phyloP scores from a whole-genome alignment of 2,113 vertebrate genomes.

The Alces alces region DNA sequence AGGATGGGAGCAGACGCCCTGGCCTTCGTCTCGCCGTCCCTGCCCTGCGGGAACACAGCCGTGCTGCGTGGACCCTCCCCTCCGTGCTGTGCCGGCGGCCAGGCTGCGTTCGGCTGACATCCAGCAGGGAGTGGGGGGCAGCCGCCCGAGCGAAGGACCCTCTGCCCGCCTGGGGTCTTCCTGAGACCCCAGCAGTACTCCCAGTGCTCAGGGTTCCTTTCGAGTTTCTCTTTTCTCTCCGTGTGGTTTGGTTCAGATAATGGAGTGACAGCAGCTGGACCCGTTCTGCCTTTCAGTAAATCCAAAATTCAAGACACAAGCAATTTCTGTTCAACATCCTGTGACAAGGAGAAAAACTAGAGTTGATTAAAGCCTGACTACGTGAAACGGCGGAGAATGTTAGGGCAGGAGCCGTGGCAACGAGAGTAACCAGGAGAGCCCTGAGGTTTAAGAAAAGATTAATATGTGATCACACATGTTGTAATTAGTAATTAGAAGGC shows the following conservation, averaged over 20 bases:
- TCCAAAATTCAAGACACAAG: neutral
- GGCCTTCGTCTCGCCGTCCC: neutral
- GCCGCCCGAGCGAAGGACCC: accelerated
- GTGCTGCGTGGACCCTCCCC: neutral
- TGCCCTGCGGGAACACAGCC: neutral
- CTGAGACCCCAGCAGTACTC: neutral
- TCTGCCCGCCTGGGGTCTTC: neutral
- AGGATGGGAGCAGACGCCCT: neutral
- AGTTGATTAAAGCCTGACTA: neutral
- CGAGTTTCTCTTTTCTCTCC: neutral
- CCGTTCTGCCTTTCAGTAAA: neutral
- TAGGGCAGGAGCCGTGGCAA: neutral
- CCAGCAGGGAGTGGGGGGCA: too few species aligned
- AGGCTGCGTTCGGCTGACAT: neutral
- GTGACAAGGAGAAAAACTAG: neutral
- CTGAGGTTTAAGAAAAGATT: neutral
- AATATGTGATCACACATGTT: neutral
- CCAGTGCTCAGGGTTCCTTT: neutral
- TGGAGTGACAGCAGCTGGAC: neutral
- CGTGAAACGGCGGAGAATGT: neutral
- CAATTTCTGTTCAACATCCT: neutral
- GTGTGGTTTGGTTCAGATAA: neutral
- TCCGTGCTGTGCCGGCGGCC: neutral
- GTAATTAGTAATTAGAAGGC: neutral
- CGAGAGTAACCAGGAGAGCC: neutral